Percentiles rank a stretch among this genome's conserved stretches.
Conservation (phyloP, 1,140 invertebrate species). For the Babylonia areolata region DNA sequence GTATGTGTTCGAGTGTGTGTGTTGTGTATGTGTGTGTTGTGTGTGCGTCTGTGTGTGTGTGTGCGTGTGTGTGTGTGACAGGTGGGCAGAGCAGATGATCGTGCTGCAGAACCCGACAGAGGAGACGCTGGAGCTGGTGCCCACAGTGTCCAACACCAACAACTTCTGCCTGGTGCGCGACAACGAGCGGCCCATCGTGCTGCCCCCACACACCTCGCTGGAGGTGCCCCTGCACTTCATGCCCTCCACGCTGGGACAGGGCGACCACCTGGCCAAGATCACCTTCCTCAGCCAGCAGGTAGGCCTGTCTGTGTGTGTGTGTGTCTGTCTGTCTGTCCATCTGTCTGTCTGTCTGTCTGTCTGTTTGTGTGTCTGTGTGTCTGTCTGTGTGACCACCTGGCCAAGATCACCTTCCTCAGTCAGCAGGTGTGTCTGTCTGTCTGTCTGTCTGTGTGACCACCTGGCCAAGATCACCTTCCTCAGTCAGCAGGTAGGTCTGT, state of each 20-base stretch:
- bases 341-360: not conserved
- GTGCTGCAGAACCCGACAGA: conserved; percentile 71
- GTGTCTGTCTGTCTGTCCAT: conserved; percentile 3
- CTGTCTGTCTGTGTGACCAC: conserved; percentile 56
- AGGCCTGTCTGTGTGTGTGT: conserved; percentile 7
- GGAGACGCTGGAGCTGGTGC: conserved; percentile 68
- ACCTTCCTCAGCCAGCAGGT: conserved; percentile 73
- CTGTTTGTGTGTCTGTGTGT: no score
- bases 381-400: no score
- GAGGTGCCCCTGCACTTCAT: conserved; percentile 73
- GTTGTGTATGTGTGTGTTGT: not conserved
- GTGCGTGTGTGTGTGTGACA: conserved; percentile 36
- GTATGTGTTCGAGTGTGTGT: no score
- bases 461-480: conserved; percentile 68
- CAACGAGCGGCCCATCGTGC: conserved; percentile 62
- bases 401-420: conserved; percentile 70
- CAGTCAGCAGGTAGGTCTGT: conserved; percentile 68
- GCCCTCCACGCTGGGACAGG: conserved; percentile 72
- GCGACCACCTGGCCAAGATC: conserved; percentile 68
- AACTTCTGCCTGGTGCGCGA: conserved; percentile 73
- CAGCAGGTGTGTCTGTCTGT: conserved; percentile 63
- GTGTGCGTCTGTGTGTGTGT: no score
- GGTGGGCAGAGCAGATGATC: conserved; percentile 71
- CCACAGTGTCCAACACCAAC: conserved; percentile 71
- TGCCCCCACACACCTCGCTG: conserved; percentile 59